These are phyloP conservation scores for Cordilura impudica DNA, from an alignment of 2,888 invertebrate species.

Conservation along the genomic window DNA sequence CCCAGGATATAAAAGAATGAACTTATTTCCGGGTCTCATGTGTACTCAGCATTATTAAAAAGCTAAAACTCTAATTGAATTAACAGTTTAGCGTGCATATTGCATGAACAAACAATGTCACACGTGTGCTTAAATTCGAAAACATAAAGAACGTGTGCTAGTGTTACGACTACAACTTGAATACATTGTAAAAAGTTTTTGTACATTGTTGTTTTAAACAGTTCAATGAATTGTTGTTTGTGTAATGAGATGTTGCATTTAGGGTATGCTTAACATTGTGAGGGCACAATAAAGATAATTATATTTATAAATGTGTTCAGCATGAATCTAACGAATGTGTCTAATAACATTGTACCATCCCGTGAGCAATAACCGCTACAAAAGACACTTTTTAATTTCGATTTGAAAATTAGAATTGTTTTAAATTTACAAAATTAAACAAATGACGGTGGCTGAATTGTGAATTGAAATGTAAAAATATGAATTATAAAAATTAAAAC, in stretches of 20 bases:
- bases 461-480: no score
- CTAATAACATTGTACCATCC: no score
- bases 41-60: slow-evolving; percentile 16
- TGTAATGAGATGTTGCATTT: slow-evolving; percentile 31
- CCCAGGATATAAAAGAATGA: slow-evolving; percentile 34
- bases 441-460: no score
- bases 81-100: slow-evolving; percentile 29
- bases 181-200: slow-evolving; percentile 33
- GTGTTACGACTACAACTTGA: slow-evolving; percentile 8
- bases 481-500: no score
- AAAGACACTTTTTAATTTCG: no score
- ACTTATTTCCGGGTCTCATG: slow-evolving; percentile 52
- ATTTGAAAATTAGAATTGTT: no score
- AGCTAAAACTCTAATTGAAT: slow-evolving; percentile 42
- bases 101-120: neutral
- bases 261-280: neutral
- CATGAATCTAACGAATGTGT: no score
- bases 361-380: no score
- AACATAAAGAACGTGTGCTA: neutral
- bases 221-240: slow-evolving; percentile 41
- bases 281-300: neutral
- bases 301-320: no score
- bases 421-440: no score
- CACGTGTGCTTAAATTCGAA: neutral
- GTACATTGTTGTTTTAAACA: slow-evolving; percentile 28